Percentiles rank a stretch among this genome's conserved stretches.
phyloP scores from a whole-genome alignment of 2,113 vertebrate genomes.

The Psittacula cyanocephala region DNA sequence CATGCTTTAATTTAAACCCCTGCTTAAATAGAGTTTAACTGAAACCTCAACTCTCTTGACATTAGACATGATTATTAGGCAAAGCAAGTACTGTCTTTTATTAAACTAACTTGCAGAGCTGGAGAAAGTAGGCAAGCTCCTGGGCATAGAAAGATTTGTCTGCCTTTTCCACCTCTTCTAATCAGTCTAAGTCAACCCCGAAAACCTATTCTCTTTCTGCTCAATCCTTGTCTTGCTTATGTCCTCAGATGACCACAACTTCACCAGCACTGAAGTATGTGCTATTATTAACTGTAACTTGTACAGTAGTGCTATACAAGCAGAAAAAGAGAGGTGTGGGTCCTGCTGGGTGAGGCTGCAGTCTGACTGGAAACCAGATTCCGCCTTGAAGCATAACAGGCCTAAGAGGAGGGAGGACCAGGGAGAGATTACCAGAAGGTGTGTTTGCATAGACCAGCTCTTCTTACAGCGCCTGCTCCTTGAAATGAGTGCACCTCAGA shows the following conservation, averaged over 20 bases:
- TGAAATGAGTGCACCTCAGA: background rate
- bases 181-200: background rate
- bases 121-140: background rate
- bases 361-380: background rate
- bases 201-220: background rate
- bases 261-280: background rate
- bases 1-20: slow-evolving; percentile 39
- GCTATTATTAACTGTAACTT: background rate
- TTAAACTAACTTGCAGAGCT: background rate
- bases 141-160: background rate
- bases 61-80: slow-evolving; percentile 29
- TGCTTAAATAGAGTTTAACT: slow-evolving; percentile 37
- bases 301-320: background rate
- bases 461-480: background rate
- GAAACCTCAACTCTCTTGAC: slow-evolving; percentile 34
- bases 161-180: background rate
- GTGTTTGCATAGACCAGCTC: background rate
- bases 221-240: background rate
- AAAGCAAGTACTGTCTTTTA: slow-evolving; percentile 5
- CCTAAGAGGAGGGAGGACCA: background rate
- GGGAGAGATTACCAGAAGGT: too few species aligned
- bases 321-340: background rate
- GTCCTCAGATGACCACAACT: background rate
- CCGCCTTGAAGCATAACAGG: rapidly evolving
- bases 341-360: background rate